phyloP scores from a whole-genome alignment of 2,888 invertebrate genomes.

The Auanema sp. region DNA sequence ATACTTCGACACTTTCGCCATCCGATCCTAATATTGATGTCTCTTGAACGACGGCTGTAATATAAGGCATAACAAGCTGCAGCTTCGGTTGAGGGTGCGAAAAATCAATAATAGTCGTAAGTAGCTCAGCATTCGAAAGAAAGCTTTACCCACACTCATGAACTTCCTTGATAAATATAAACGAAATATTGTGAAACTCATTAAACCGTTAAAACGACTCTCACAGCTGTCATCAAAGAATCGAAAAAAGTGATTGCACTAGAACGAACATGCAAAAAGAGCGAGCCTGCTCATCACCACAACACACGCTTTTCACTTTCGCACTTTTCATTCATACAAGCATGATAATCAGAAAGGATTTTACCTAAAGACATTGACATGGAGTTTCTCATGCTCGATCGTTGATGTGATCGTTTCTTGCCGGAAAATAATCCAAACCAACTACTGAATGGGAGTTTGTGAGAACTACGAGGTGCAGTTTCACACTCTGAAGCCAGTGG shows the following conservation, averaged over 20 bases:
- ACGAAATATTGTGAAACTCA: no score
- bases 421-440: constrained; percentile 34
- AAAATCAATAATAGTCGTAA: not conserved
- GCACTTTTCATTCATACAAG: not conserved
- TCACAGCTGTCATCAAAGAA: not conserved
- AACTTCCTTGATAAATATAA: not conserved
- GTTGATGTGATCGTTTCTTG: constrained; percentile 18
- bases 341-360: not conserved
- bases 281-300: not conserved
- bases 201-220: no score
- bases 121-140: not conserved
- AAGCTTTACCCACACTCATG: not conserved
- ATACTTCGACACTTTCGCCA: constrained; percentile 62
- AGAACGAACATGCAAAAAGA: not conserved
- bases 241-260: not conserved
- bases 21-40: constrained; percentile 61
- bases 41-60: constrained; percentile 64
- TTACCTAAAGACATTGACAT: constrained; percentile 55
- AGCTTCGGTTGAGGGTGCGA: constrained; percentile 1
- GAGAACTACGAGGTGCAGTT: constrained; percentile 5
- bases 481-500: constrained; percentile 17
- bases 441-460: constrained; percentile 20
- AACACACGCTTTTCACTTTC: not conserved
- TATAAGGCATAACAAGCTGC: constrained; percentile 8
- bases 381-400: constrained; percentile 48